Evolutionary conservation across 2,113 vertebrate species (phyloP).

Genomic region (Rhinoptilus africanus): DNA sequence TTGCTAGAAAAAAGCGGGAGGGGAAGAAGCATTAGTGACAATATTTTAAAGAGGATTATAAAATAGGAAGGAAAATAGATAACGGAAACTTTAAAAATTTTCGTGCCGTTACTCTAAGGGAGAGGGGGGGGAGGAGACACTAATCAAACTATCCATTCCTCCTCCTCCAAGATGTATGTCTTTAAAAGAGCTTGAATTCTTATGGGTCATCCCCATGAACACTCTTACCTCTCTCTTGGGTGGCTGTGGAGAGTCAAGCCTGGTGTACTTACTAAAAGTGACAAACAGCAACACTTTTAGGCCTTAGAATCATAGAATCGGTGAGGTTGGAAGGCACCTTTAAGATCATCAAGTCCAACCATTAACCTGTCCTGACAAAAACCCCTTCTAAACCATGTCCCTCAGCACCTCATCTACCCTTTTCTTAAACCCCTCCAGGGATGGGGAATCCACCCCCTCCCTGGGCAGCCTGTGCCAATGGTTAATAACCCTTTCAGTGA

Average conservation of each 20-base stretch:
- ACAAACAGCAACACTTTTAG: background rate
- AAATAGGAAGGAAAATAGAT: background rate
- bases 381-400: too few relatives aligned
- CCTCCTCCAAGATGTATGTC: background rate
- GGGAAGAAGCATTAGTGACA: background rate
- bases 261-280: background rate
- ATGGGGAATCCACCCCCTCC: too few relatives aligned
- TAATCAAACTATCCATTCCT: background rate
- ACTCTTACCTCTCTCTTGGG: background rate
- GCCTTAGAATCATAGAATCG: too few relatives aligned
- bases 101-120: background rate
- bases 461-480: too few relatives aligned
- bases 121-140: background rate
- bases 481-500: too few relatives aligned
- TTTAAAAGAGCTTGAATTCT: background rate
- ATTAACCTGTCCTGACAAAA: too few relatives aligned
- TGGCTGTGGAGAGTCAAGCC: rapidly evolving
- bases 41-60: background rate
- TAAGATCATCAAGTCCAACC: too few relatives aligned
- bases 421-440: too few relatives aligned
- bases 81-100: background rate
- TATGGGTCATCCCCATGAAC: background rate
- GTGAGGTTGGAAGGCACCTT: too few relatives aligned
- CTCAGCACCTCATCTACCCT: too few relatives aligned
- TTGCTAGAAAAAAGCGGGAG: background rate